These are phyloP conservation scores for Luscinia megarhynchos DNA, from an alignment of 2,797 vertebrate species.

Conservation along the genomic window DNA sequence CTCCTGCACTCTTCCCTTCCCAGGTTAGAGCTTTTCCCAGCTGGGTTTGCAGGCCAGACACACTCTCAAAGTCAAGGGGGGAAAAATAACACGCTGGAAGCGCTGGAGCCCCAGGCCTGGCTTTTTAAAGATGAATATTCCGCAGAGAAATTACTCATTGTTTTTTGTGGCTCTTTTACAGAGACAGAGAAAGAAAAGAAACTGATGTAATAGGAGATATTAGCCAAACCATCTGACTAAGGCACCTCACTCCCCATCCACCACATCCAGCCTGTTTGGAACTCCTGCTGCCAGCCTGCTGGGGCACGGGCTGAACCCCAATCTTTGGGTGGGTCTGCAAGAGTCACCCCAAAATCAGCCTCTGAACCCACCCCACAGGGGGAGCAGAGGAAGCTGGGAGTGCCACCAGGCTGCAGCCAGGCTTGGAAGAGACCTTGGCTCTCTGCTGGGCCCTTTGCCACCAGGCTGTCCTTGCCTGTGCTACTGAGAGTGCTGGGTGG, in stretches of 20 bases:
- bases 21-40: neutral
- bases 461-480: neutral
- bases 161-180: conserved; percentile 62
- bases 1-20: neutral
- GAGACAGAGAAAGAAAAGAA: conserved; percentile 50
- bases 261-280: neutral
- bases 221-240: conserved; percentile 56
- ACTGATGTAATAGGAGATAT: conserved; percentile 52
- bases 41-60: neutral
- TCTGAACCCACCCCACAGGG: rapidly evolving
- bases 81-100: neutral
- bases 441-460: neutral
- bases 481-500: neutral
- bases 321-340: neutral
- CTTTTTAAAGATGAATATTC: conserved; percentile 52
- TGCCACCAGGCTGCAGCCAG: neutral
- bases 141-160: conserved; percentile 62
- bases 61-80: neutral
- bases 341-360: rapidly evolving
- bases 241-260: conserved; percentile 6
- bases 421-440: neutral
- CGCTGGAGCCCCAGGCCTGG: neutral
- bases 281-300: neutral
- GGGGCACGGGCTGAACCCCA: neutral
- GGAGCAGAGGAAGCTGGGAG: neutral